A percentile compares a stretch with the other conserved stretches of the same genome.
These are phyloP conservation scores for Seriola dumerili DNA, from an alignment of 2,113 vertebrate species.

Conservation along the genomic window DNA sequence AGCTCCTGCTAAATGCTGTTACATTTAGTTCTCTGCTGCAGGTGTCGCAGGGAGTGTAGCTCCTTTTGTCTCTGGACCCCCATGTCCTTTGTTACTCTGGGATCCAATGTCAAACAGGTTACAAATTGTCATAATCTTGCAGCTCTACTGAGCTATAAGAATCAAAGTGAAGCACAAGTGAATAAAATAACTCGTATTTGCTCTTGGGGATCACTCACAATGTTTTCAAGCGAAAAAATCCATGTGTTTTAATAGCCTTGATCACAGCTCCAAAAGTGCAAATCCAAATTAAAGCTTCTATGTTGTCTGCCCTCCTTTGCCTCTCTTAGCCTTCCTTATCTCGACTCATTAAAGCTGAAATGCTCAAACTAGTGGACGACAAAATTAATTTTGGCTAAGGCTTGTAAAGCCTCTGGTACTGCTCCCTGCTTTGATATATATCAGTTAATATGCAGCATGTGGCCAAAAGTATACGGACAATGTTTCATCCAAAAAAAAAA, in stretches of 20 bases:
- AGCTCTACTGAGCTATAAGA: neutral
- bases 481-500: no score
- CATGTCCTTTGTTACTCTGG: neutral
- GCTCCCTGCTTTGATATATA: neutral
- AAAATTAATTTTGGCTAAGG: neutral
- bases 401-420: neutral
- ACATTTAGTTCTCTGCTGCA: no score
- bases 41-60: neutral
- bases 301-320: neutral
- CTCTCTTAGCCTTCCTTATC: neutral
- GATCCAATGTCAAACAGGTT: neutral
- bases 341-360: neutral
- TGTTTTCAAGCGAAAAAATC: neutral
- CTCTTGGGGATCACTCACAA: neutral
- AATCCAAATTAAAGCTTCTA: neutral
- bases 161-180: neutral
- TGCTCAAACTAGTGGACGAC: neutral
- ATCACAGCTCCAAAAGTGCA: constrained; percentile 16
- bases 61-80: neutral
- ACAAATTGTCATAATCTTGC: neutral
- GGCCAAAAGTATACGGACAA: neutral
- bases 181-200: neutral
- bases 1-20: neutral
- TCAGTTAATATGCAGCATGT: neutral
- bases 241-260: neutral